Conservation (phyloP, 2,888 invertebrate genomes). For the Trachelus stipa region DNA sequence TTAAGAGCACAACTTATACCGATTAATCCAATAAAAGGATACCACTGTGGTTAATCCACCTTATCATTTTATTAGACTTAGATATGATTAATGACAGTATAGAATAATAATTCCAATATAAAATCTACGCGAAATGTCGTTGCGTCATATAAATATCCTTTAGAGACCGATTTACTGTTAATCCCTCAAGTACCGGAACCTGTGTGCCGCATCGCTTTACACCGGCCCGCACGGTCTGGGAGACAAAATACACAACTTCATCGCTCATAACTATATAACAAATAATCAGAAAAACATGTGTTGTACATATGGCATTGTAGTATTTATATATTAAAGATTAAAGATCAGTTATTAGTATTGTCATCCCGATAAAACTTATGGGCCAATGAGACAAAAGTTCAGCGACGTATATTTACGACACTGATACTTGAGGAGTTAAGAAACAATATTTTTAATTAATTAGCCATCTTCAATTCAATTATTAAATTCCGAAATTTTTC, state of each 20-base stretch:
- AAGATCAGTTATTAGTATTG: too few relatives aligned
- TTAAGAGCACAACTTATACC: not conserved
- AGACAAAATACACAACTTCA: too few relatives aligned
- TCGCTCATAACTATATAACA: too few relatives aligned
- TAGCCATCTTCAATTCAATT: not conserved
- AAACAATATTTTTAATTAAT: not conserved
- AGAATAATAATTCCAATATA: not conserved
- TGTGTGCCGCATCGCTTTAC: too few relatives aligned
- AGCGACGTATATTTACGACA: too few relatives aligned
- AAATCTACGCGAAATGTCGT: not conserved
- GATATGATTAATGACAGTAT: not conserved
- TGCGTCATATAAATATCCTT: not conserved
- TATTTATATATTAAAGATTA: too few relatives aligned
- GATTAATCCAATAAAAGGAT: not conserved
- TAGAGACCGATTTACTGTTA: not conserved
- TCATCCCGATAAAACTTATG: too few relatives aligned
- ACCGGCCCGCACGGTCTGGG: too few relatives aligned
- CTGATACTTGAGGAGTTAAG: not conserved
- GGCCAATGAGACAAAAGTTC: too few relatives aligned
- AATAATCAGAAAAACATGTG: too few relatives aligned
- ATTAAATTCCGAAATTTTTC: not conserved
- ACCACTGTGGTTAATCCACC: not conserved
- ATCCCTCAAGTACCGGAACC: too few relatives aligned
- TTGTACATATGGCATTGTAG: too few relatives aligned
- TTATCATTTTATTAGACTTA: conserved; percentile 9